These are phyloP conservation scores for Allacma fusca DNA, from an alignment of 2,888 invertebrate genomes.

Conservation along the genomic window DNA sequence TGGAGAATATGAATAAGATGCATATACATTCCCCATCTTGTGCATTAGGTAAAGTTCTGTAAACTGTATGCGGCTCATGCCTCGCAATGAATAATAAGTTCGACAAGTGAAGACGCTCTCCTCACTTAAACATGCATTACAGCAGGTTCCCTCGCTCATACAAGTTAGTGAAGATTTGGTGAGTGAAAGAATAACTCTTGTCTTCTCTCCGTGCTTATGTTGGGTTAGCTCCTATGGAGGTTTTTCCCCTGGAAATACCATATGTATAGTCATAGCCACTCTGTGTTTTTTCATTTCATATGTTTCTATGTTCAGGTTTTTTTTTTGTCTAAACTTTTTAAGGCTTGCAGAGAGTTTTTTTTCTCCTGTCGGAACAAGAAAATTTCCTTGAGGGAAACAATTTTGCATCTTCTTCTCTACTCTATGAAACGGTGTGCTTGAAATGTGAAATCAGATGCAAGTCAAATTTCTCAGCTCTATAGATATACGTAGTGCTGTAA, in stretches of 20 bases:
- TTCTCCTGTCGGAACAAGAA: constrained; percentile 9
- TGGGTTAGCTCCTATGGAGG: neutral
- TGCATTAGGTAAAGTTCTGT: neutral
- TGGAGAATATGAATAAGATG: neutral
- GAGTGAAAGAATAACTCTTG: constrained; percentile 13
- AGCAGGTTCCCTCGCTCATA: constrained; percentile 2
- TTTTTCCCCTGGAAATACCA: neutral
- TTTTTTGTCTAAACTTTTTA: neutral
- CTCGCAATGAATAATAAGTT: constrained; percentile 38
- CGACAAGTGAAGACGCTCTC: constrained; percentile 28
- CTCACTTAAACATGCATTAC: constrained; percentile 25
- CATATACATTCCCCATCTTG: neutral
- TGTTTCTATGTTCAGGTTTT: neutral
- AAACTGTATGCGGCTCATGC: constrained; percentile 23
- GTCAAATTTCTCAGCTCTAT: neutral
- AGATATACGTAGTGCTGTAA: too few relatives aligned
- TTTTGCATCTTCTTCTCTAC: constrained; percentile 20
- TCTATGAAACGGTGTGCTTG: constrained; percentile 25
- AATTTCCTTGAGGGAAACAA: constrained; percentile 29
- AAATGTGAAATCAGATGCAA: constrained; percentile 30
- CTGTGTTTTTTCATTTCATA: neutral
- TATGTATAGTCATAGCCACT: neutral
- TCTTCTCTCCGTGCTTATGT: neutral
- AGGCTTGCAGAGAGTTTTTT: constrained; percentile 11
- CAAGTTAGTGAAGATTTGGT: constrained; percentile 11